Evolutionary conservation across 2,888 invertebrate species (phyloP).

Genomic region (Pyrrhosoma nymphula): DNA sequence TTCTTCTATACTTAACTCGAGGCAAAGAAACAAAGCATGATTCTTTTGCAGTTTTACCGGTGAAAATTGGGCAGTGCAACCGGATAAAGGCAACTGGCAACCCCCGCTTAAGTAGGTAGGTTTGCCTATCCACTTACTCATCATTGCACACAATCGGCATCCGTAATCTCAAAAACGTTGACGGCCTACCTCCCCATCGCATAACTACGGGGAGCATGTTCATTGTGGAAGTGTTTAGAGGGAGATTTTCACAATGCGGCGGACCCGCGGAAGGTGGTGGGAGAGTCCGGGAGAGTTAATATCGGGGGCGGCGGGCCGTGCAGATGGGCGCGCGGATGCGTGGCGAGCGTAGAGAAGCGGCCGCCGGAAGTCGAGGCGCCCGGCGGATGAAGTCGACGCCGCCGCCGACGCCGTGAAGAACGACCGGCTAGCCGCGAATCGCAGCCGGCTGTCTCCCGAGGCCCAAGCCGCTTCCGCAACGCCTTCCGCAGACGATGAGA

Average conservation of each 20-base stretch:
- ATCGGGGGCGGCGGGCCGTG: conserved; percentile 40
- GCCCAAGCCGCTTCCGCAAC: no score
- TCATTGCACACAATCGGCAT: neutral
- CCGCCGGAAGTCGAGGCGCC: conserved; percentile 35
- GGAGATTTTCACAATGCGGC: neutral
- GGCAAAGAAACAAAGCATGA: no score
- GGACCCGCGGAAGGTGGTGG: neutral
- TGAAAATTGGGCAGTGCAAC: no score
- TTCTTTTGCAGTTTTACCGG: no score
- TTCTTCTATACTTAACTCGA: no score
- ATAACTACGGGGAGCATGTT: neutral
- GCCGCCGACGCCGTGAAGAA: conserved; percentile 6
- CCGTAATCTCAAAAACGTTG: neutral
- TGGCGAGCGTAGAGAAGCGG: conserved; percentile 37
- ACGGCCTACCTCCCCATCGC: neutral
- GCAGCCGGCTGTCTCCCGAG: neutral
- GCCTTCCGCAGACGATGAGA: neutral
- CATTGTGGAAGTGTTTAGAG: neutral
- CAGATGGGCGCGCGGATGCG: conserved; percentile 54
- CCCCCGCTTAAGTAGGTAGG: no score
- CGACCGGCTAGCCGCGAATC: neutral
- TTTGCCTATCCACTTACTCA: neutral
- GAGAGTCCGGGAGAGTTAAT: neutral
- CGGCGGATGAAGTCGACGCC: conserved; percentile 23
- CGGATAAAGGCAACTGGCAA: no score